These are phyloP conservation scores for Cheilosia variabilis DNA, from an alignment of 2,888 invertebrate species.

Conservation along the genomic window DNA sequence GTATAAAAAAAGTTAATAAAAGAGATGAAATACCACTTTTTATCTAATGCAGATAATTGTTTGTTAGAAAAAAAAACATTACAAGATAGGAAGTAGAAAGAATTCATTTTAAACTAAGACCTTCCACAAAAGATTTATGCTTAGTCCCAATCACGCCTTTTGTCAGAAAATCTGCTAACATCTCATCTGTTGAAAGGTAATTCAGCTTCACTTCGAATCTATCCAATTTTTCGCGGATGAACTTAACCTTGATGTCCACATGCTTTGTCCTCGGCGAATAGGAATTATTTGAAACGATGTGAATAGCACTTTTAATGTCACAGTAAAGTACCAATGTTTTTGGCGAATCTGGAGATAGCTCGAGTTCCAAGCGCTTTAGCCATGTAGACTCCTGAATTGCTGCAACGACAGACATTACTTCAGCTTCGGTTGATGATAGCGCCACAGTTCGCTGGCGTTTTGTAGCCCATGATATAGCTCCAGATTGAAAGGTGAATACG, in stretches of 20 bases:
- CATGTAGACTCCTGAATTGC: constrained; percentile 69
- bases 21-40: not conserved
- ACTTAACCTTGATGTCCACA: constrained; percentile 65
- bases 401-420: constrained; percentile 70
- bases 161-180: constrained; percentile 44
- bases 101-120: constrained; percentile 1
- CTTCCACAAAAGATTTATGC: not conserved
- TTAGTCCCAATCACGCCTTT: constrained; percentile 9
- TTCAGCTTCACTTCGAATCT: constrained; percentile 32
- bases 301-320: constrained; percentile 59
- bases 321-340: constrained; percentile 45
- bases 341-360: constrained; percentile 45
- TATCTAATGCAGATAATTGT: not conserved
- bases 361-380: constrained; percentile 59
- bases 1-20: not conserved
- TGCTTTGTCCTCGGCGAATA: constrained; percentile 63
- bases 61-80: not conserved
- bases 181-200: constrained; percentile 36
- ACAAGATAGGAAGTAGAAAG: not conserved
- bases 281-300: constrained; percentile 46
- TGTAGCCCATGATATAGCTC: constrained; percentile 67
- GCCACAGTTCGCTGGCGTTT: constrained; percentile 69
- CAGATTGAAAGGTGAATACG: constrained; percentile 63
- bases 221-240: constrained; percentile 47
- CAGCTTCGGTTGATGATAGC: constrained; percentile 74